A percentile compares a stretch with the other conserved stretches of the same genome.
phyloP scores from a whole-genome alignment of 35 echinoderm and acorn worm species.

The Lytechinus variegatus region DNA sequence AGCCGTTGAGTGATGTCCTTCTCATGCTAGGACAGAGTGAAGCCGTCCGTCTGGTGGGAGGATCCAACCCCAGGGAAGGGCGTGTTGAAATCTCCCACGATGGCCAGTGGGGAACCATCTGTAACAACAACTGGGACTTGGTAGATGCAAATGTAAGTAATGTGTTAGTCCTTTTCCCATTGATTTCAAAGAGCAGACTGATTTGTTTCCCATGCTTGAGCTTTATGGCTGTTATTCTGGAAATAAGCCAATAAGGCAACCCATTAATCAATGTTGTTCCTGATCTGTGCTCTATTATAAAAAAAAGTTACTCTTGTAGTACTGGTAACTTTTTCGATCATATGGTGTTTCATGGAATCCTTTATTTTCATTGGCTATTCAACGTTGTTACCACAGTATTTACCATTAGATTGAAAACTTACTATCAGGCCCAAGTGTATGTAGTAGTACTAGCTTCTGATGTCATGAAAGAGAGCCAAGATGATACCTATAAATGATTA shows the following conservation, averaged over 20 bases:
- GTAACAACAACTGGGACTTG: constrained; percentile 69
- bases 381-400: too few relatives aligned
- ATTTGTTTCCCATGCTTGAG: neutral
- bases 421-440: too few relatives aligned
- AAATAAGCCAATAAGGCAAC: neutral
- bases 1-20: constrained; percentile 46
- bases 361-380: too few relatives aligned
- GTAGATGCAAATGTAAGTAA: constrained; percentile 74
- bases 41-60: constrained; percentile 69
- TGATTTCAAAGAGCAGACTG: too few relatives aligned
- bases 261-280: neutral
- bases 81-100: constrained; percentile 70
- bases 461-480: too few relatives aligned
- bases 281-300: too few relatives aligned
- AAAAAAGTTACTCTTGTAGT: too few relatives aligned
- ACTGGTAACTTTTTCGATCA: too few relatives aligned
- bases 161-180: neutral
- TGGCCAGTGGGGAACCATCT: constrained; percentile 82
- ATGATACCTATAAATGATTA: too few relatives aligned
- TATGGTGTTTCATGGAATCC: too few relatives aligned
- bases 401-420: too few relatives aligned
- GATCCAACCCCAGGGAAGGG: constrained; percentile 62
- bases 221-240: neutral
- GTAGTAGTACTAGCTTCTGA: too few relatives aligned
- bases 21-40: neutral